Conservation (phyloP, 2,113 vertebrate genomes). For the Calyptomena viridis region DNA sequence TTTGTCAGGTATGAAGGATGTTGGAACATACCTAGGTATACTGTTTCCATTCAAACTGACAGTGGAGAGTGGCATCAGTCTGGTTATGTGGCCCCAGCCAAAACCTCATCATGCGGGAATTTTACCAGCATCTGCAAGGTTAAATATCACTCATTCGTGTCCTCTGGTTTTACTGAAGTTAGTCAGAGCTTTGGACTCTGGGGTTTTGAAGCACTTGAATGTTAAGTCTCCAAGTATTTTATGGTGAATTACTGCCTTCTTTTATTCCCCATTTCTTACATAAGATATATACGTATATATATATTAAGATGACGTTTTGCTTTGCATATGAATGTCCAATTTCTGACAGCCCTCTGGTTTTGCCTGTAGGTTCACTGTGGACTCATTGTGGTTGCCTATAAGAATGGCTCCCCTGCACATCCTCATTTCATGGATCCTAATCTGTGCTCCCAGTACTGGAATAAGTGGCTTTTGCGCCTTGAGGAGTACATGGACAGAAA, state of each 20-base stretch:
- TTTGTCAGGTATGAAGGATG: neutral
- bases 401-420: conserved; percentile 89
- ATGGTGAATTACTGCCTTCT: neutral
- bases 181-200: neutral
- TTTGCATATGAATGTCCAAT: neutral
- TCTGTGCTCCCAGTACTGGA: conserved; percentile 85
- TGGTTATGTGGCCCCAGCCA: neutral
- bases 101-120: neutral
- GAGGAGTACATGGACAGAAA: conserved; percentile 80
- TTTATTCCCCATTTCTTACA: neutral
- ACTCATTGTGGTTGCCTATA: conserved; percentile 94
- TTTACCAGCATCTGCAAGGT: neutral
- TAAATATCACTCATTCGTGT: neutral
- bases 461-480: conserved; percentile 88
- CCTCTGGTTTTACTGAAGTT: neutral
- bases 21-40: neutral
- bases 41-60: neutral
- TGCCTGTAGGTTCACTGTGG: conserved; percentile 83
- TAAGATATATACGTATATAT: neutral
- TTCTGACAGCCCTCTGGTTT: neutral
- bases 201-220: neutral
- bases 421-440: conserved; percentile 80
- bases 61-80: neutral
- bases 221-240: neutral
- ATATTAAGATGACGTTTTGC: neutral